Base-by-base conservation (phyloP, 1,140 invertebrate genomes). In the Drosophila mojavensis region DNA sequence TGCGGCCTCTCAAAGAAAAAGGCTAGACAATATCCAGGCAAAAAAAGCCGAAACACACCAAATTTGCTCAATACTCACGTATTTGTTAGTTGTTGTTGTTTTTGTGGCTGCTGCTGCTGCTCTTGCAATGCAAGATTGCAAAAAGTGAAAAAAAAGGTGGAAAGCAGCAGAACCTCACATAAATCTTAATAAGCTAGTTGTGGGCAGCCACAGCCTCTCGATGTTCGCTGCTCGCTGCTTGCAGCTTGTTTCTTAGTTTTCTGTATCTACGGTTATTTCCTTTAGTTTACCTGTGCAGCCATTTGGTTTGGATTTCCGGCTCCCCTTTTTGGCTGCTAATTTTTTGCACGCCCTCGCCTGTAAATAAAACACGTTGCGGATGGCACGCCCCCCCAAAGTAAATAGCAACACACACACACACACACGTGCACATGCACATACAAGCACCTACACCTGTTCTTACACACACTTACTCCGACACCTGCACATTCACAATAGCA, bases 141-240 rank as follows among this genome's bases (percentile, higher is more conserved):
- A 45, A 45, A 15, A 24, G n/a, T n/a, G n/a, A n/a, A n/a, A n/a
- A n/a, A n/a, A n/a, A n/a, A n/a, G n/a, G n/a, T n/a, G n/a, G n/a
- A n/a, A n/a, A n/a, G n/a, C 11, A 39, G 10, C 10, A 84, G 70
- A 82, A 81, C 61, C 63, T 58, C 60, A 63, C 79, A 86, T 86
- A 86, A 86, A 88, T 86, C 82, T 86, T 88, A 73, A 86, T 86
- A 88, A 86, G 82, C 79, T 73, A 86, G 71, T 86, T 88, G 53
- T 47, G 51, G 82, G 54, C 55, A 69, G 63, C 76, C 72, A 36
- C 79, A 82, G 68, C 58, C 64, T 66, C 65, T 79, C 43, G 43
- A n/a, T 15, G 43, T 10, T 45, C 30, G 41, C 65, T 64, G 65
- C 62, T 33, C 33, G 7, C 33, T 33, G 33, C 28, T 30, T 30